A percentile compares a stretch with the other conserved stretches of the same genome.
Evolutionary conservation across 2,888 invertebrate genomes (phyloP).

Genomic region (Byasa hedistus): DNA sequence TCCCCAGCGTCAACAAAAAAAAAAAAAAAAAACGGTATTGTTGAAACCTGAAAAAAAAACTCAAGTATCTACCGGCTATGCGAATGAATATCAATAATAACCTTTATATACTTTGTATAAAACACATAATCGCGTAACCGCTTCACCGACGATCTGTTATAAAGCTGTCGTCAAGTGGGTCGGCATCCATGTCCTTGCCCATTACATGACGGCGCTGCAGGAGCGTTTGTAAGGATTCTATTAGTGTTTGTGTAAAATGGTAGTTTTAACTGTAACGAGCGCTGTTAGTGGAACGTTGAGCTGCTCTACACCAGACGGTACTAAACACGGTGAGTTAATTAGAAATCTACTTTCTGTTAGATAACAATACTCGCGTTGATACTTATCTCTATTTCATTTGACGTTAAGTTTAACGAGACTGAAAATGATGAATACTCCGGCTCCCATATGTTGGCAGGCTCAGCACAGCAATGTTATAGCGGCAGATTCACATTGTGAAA

Average conservation of each 20-base stretch:
- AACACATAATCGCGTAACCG: neutral
- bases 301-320: neutral
- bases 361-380: neutral
- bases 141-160: neutral
- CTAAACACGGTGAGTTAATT: neutral
- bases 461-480: too few species aligned
- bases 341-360: neutral
- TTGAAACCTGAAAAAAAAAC: too few species aligned
- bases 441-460: too few species aligned
- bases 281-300: neutral
- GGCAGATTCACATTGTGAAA: too few species aligned
- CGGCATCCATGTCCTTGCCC: slow-evolving; percentile 7
- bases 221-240: slow-evolving; percentile 15
- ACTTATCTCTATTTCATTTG: too few species aligned
- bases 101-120: neutral
- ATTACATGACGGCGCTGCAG: slow-evolving; percentile 10
- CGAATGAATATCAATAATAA: neutral
- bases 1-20: too few species aligned
- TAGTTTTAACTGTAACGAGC: too few species aligned
- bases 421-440: too few species aligned
- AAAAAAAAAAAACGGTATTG: too few species aligned
- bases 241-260: slow-evolving; percentile 4
- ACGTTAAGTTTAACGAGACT: too few species aligned
- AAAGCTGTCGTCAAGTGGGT: slow-evolving; percentile 14
- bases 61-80: too few species aligned